phyloP scores from a whole-genome alignment of 2,888 invertebrate genomes.

The Microctonus hyperodae region DNA sequence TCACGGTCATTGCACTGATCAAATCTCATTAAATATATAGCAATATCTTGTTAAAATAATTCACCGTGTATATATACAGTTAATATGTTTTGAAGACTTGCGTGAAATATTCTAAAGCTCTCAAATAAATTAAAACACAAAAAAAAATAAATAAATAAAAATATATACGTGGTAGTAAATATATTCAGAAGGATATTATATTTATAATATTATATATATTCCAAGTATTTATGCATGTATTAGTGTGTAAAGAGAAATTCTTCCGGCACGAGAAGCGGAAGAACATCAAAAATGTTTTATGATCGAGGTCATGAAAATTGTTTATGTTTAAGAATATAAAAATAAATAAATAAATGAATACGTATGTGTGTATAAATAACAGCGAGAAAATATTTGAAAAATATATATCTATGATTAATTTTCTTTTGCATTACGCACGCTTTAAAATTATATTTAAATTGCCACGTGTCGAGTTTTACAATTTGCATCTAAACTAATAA shows the following conservation, averaged over 20 bases:
- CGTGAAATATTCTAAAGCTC: not conserved
- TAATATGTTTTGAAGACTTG: not conserved
- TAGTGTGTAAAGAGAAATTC: not conserved
- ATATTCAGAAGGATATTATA: not conserved
- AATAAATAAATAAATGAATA: not conserved
- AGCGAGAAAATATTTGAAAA: no score
- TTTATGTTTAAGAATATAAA: not conserved
- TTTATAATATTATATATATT: not conserved
- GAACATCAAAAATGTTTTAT: slow-evolving; percentile 26
- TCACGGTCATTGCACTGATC: not conserved
- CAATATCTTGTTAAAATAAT: not conserved
- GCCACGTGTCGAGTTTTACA: not conserved
- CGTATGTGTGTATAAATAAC: not conserved
- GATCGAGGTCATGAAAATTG: slow-evolving; percentile 12
- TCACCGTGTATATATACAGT: no score
- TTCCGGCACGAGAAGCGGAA: slow-evolving; percentile 24
- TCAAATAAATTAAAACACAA: not conserved
- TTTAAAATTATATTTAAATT: not conserved
- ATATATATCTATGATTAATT: not conserved
- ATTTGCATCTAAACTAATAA: no score
- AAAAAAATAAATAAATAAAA: not conserved
- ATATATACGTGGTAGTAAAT: not conserved
- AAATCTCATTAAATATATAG: not conserved
- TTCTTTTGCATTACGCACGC: not conserved
- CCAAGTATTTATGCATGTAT: not conserved